These are phyloP conservation scores for Cryptus viduatorius DNA, from an alignment of 2,888 invertebrate species.

Conservation along the genomic window DNA sequence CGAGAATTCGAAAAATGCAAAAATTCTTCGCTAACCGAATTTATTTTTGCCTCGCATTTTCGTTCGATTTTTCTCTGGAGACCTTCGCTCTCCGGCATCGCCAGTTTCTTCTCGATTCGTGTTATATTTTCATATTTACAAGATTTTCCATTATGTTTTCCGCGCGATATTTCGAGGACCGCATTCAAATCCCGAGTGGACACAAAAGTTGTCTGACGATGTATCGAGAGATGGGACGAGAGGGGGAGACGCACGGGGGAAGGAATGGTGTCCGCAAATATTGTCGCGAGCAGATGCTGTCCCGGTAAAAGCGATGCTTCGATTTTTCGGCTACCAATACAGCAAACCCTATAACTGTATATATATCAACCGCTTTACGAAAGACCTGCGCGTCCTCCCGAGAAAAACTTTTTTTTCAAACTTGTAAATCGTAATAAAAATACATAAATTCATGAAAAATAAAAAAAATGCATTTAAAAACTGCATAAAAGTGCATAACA, in stretches of 20 bases:
- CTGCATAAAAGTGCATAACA: background rate
- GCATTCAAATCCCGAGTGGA: conserved; percentile 82
- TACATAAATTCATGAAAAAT: background rate
- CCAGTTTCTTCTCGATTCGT: background rate
- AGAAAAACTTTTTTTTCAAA: conserved; percentile 50
- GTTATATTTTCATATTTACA: conserved; percentile 78
- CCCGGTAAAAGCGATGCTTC: conserved; percentile 59
- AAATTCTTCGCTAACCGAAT: background rate
- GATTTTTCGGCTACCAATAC: conserved; percentile 32
- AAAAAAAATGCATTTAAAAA: background rate
- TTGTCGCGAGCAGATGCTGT: conserved; percentile 83
- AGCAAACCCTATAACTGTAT: conserved; percentile 29
- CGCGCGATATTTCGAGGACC: conserved; percentile 72
- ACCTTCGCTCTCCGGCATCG: background rate
- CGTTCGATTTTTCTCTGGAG: background rate
- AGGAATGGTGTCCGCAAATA: conserved; percentile 80
- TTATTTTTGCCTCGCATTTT: background rate
- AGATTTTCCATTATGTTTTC: conserved; percentile 80
- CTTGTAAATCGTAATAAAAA: conserved; percentile 18
- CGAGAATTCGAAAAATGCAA: background rate
- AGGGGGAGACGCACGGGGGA: background rate
- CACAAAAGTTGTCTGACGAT: conserved; percentile 81
- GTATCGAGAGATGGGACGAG: conserved; percentile 13
- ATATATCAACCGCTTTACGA: background rate
- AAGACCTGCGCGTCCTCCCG: background rate